Conservation (phyloP, 2,113 vertebrate genomes). For the Columba janthina region DNA sequence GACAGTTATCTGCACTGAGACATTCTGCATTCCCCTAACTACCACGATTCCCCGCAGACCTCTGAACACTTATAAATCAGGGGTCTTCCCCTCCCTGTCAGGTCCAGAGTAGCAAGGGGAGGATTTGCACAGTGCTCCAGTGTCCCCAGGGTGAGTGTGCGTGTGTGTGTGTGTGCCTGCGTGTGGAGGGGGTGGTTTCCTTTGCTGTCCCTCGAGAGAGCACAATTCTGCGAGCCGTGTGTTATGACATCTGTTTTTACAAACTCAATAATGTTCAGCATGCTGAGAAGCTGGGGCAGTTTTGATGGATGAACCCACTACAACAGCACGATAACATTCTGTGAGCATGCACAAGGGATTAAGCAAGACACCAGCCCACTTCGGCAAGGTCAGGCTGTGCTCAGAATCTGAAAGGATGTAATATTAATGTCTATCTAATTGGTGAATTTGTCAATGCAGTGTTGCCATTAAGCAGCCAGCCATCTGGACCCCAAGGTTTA, state of each 20-base stretch:
- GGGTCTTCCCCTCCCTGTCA: background rate
- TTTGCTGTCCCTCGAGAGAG: background rate
- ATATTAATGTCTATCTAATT: slow-evolving; percentile 77
- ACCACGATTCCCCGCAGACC: background rate
- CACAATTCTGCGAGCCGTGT: background rate
- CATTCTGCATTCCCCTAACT: background rate
- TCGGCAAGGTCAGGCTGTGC: slow-evolving; percentile 57
- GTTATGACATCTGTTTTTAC: slow-evolving; percentile 65
- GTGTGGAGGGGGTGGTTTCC: background rate
- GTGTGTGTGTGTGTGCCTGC: rapidly evolving
- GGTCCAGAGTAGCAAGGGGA: background rate
- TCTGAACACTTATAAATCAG: background rate
- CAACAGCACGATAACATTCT: slow-evolving; percentile 59
- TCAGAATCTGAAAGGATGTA: slow-evolving; percentile 68
- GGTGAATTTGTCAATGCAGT: slow-evolving; percentile 68
- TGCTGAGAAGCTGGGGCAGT: background rate
- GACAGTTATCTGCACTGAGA: background rate
- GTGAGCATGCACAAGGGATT: slow-evolving; percentile 47
- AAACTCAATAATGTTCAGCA: slow-evolving; percentile 66
- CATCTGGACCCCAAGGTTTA: slow-evolving; percentile 64
- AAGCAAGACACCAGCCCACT: slow-evolving; percentile 63
- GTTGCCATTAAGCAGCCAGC: slow-evolving; percentile 65
- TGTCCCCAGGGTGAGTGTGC: background rate
- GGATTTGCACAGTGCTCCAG: background rate
- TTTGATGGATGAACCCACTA: slow-evolving; percentile 71